phyloP scores from a whole-genome alignment of 2,888 invertebrate species.

The Branchipolynoe longqiensis region DNA sequence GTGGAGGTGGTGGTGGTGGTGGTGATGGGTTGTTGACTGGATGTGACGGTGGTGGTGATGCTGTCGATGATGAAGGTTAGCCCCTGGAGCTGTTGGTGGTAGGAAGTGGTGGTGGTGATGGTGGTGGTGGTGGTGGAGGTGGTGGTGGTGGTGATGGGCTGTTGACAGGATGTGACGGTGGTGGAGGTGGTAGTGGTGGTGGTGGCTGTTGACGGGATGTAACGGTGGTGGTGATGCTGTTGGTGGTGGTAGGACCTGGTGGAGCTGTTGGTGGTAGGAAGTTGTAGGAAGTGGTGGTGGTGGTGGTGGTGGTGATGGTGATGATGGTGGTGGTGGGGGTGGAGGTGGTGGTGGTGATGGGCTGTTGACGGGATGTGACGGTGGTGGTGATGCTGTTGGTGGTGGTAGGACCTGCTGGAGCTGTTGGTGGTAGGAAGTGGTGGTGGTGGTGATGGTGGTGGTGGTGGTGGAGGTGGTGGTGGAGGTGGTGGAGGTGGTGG shows the following conservation, averaged over 20 bases:
- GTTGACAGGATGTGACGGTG: too few relatives aligned
- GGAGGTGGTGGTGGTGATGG: not conserved
- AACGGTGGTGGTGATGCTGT: too few relatives aligned
- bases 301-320: not conserved
- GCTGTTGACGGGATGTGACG: not conserved
- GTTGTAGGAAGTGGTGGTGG: not conserved
- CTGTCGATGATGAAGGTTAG: too few relatives aligned
- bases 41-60: not conserved
- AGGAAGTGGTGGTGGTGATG: not conserved
- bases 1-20: conserved; percentile 15
- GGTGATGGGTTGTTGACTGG: not conserved
- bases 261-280: not conserved
- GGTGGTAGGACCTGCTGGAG: not conserved
- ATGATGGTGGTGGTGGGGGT: not conserved
- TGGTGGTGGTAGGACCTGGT: not conserved
- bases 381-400: not conserved
- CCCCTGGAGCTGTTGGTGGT: not conserved
- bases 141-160: not conserved
- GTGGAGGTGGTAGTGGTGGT: too few relatives aligned
- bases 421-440: not conserved
- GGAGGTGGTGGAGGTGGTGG: not conserved
- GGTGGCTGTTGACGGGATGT: too few relatives aligned
- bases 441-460: not conserved
- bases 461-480: not conserved
- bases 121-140: not conserved